Evolutionary conservation across 1,140 invertebrate genomes (phyloP), one percentile per base, ranked within the genome.

Genomic region (Parasteatoda tepidariorum): DNA sequence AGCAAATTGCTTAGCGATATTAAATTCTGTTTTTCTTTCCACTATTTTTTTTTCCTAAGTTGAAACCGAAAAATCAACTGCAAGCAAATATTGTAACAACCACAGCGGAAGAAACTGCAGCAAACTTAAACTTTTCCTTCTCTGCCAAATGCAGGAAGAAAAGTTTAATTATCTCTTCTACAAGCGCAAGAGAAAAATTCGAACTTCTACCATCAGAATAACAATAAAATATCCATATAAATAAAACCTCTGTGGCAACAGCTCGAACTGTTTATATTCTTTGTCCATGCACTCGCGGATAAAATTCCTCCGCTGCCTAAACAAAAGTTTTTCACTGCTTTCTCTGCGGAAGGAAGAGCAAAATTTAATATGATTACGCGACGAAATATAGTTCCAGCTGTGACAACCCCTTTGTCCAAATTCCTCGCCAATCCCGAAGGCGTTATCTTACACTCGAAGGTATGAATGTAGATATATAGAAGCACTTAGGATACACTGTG

Each of bases 331-430:
- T 82, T 82, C 78, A 82, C 78, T 82, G 64, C 67, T 82, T 68
- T 57, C 62, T 54, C 54, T 64, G 41, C 13, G 34, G 66, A 48
- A 68, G 62, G 75, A 68, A 82, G 48, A 71, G 78, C 66, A 82
- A 71, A 82, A 82, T 82, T 82, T 82, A 82, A 82, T 82, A 82
- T 82, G 78, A 82, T 82, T 82, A 82, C 26, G 78, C 66, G 78
- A 33, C 31, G 67, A 67, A 48, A 71, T 71, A 71, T 70, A 82
- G 78, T 82, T 71, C 68, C 68, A 71, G 68, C 68, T 71, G 68
- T 55, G 68, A 71, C 38, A 24, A 22, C 5, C 68, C 28, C n/a
- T 71, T 71, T 22, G 26, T 15, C 26, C 24, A 48, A 71, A 54
- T 71, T 41, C 30, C 11, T 7, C 31, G 6, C n/a, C 15, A 11